Base-by-base conservation (phyloP, 2,888 invertebrate genomes). In the Tortrix viridana region DNA sequence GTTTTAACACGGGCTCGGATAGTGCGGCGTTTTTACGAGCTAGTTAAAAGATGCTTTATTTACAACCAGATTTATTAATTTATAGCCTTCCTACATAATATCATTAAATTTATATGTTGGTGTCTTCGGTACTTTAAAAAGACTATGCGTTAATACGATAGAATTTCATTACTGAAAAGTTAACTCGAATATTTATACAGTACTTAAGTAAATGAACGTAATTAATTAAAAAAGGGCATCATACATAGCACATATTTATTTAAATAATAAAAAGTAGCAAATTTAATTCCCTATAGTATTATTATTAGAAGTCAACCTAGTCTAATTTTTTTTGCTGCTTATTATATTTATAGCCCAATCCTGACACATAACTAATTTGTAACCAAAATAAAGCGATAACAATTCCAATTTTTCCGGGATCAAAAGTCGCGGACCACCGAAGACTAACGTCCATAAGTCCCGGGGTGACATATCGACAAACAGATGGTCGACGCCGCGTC, bases 401-500 rank as follows among this genome's bases (percentile, higher is more conserved):
- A 55, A 55, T 47, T n/a, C n/a, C 19, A 23, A 20, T 41, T 18
- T 20, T 20, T 37, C 12, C n/a, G 12, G 22, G 12, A 46, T 23
- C 20, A 48, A 48, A 48, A 54, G 41, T 41, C 41, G 43, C 18
- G 41, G 54, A 55, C 53, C 53, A 53, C 53, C 53, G 22, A 44
- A 19, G 16, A 49, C 44, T 16, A 38, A n/a, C 20, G 16, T 12
- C 37, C 48, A 32, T 55, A 32, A 60, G 55, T 54, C 80, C 82
- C 71, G 74, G 76, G 75, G 77, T 89, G 90, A 92, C 89, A 89
- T 89, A 91, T 89, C 89, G 89, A 89, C 83, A 88, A 89, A 91
- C 92, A 92, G 90, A 91, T 92, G 91, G 88, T 76, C 73, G 79
- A 77, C 84, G 89, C 91, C 89, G 80, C 82, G 76, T 76, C 85